Percentiles rank a stretch among this genome's conserved stretches.
These are phyloP conservation scores for Dyspetes luteomarginatus DNA, from an alignment of 2,888 invertebrate genomes.

Conservation along the genomic window DNA sequence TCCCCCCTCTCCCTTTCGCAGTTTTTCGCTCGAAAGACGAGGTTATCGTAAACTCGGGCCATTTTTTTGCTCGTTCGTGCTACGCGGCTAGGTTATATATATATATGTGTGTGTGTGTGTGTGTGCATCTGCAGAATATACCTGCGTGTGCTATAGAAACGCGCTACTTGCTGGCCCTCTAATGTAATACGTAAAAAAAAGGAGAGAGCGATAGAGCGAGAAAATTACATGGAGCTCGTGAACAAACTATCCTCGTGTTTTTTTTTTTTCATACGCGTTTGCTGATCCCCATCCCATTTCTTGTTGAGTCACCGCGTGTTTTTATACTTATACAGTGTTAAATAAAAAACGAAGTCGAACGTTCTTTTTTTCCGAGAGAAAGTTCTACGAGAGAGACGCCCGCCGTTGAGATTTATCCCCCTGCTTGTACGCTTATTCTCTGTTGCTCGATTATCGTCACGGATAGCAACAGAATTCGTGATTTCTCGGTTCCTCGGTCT, in stretches of 20 bases:
- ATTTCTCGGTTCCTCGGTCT: conserved; percentile 32
- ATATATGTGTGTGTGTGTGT: not conserved
- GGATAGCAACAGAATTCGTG: conserved; percentile 16
- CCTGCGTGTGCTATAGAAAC: conserved; percentile 5
- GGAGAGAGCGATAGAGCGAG: not conserved
- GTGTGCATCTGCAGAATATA: not conserved
- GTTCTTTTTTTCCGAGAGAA: conserved; percentile 65
- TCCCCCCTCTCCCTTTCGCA: too few relatives aligned
- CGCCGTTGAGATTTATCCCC: conserved; percentile 43
- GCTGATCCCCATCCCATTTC: conserved; percentile 8
- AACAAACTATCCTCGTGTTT: not conserved
- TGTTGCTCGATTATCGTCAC: conserved; percentile 36
- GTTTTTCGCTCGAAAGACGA: too few relatives aligned
- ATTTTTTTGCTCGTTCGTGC: too few relatives aligned
- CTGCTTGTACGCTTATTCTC: not conserved
- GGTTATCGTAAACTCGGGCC: too few relatives aligned
- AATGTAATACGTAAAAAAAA: conserved; percentile 5
- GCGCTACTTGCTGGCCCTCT: conserved; percentile 11
- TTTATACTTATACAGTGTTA: not conserved
- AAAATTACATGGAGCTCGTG: not conserved
- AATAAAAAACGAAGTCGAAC: conserved; percentile 42
- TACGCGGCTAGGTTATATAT: not conserved
- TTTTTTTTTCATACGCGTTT: conserved; percentile 15
- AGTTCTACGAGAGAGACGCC: conserved; percentile 51
- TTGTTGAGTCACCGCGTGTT: not conserved